Evolutionary conservation across 1,140 invertebrate species (phyloP).

Genomic region (Argopecten irradians): DNA sequence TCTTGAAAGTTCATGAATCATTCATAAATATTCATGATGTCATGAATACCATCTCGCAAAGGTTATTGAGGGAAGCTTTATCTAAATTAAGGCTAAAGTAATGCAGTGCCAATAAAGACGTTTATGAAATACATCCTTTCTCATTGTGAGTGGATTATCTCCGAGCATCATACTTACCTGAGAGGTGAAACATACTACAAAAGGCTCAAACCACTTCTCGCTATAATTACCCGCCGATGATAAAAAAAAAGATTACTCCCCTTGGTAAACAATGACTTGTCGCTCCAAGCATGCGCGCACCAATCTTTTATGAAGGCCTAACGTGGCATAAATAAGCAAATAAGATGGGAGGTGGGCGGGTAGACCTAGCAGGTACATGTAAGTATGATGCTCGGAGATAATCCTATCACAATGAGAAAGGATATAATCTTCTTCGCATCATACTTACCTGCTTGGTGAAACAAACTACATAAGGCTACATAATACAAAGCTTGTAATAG

Average conservation of each 20-base stretch:
- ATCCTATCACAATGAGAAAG: not conserved
- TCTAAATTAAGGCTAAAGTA: too few relatives aligned
- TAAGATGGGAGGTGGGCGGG: not conserved
- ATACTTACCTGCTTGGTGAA: not conserved
- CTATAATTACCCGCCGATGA: not conserved
- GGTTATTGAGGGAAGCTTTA: too few relatives aligned
- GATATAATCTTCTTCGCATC: not conserved
- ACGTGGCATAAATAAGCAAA: too few relatives aligned
- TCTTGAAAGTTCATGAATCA: too few relatives aligned
- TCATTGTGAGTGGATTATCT: too few relatives aligned
- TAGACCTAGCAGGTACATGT: not conserved
- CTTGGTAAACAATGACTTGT: not conserved
- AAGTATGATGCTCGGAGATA: not conserved
- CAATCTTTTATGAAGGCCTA: not conserved
- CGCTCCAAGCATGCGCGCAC: not conserved
- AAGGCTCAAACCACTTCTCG: not conserved
- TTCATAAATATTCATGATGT: too few relatives aligned
- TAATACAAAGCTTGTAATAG: not conserved
- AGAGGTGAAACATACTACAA: not conserved
- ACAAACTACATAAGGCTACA: not conserved
- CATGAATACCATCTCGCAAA: too few relatives aligned
- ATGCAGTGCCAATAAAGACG: too few relatives aligned
- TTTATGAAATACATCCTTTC: too few relatives aligned
- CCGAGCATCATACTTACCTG: not conserved
- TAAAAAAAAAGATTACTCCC: not conserved